Percentiles rank a stretch among this genome's conserved stretches.
Evolutionary conservation across 1,140 invertebrate genomes (phyloP).

Genomic region (Leptoteleia sp.): DNA sequence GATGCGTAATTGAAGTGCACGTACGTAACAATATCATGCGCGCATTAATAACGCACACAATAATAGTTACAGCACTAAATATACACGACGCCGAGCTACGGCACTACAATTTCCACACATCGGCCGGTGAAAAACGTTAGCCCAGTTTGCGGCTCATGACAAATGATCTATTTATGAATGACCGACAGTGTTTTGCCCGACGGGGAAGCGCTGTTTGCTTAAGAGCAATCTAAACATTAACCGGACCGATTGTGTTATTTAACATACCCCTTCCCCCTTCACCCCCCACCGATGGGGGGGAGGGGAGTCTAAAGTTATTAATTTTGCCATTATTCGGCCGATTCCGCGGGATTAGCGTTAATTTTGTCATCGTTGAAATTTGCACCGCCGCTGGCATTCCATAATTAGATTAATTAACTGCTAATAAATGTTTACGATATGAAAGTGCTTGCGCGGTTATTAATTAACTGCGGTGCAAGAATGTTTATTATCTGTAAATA

Average conservation of each 20-base stretch:
- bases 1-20: too few relatives aligned
- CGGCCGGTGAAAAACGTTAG: too few relatives aligned
- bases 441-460: conserved; percentile 55
- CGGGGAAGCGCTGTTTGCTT: not conserved
- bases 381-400: conserved; percentile 10
- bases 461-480: conserved; percentile 54
- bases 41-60: too few relatives aligned
- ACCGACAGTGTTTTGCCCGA: conserved; percentile 1
- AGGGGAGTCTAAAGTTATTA: conserved; percentile 16
- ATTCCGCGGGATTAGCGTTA: conserved; percentile 39
- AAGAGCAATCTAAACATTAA: conserved; percentile 18
- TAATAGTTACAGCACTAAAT: too few relatives aligned
- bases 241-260: conserved; percentile 9
- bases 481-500: conserved; percentile 64
- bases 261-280: too few relatives aligned
- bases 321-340: conserved; percentile 29
- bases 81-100: too few relatives aligned
- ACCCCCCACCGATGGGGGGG: too few relatives aligned
- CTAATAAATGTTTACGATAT: too few relatives aligned
- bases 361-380: conserved; percentile 40
- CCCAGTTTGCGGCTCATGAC: not conserved
- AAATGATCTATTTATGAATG: conserved; percentile 3
- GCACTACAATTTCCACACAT: too few relatives aligned
- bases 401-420: conserved; percentile 63
- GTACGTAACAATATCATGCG: too few relatives aligned